These are phyloP conservation scores for Heptranchias perlo DNA, from an alignment of 2,113 vertebrate genomes.

Conservation along the genomic window DNA sequence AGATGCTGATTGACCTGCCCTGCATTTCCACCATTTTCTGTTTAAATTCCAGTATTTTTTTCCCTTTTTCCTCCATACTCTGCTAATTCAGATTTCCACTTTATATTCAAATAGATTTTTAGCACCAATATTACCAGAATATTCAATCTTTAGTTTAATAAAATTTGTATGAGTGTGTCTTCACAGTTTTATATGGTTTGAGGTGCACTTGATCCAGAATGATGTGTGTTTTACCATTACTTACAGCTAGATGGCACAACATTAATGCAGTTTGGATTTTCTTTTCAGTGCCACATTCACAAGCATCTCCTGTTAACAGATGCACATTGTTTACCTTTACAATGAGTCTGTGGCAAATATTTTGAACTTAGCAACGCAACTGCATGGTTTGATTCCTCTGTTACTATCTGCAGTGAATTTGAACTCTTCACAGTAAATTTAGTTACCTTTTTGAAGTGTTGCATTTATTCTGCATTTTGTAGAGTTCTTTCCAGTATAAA, in stretches of 20 bases:
- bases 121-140: background rate
- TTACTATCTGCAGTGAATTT: background rate
- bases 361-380: background rate
- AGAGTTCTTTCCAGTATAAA: background rate
- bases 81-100: background rate
- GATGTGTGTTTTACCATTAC: background rate
- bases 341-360: background rate
- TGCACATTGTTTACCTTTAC: background rate
- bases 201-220: no score
- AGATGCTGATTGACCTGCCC: background rate
- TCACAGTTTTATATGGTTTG: background rate
- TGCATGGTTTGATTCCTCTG: background rate
- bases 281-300: background rate
- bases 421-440: background rate
- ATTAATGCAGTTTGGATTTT: background rate
- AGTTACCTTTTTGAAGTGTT: background rate
- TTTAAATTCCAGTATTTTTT: background rate
- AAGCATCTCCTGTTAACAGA: background rate
- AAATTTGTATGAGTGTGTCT: background rate
- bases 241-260: conserved; percentile 23
- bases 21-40: background rate
- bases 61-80: background rate
- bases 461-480: background rate
- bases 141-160: background rate
- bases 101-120: background rate